Conservation (phyloP, 2,113 vertebrate genomes). For the Cacatua alba region DNA sequence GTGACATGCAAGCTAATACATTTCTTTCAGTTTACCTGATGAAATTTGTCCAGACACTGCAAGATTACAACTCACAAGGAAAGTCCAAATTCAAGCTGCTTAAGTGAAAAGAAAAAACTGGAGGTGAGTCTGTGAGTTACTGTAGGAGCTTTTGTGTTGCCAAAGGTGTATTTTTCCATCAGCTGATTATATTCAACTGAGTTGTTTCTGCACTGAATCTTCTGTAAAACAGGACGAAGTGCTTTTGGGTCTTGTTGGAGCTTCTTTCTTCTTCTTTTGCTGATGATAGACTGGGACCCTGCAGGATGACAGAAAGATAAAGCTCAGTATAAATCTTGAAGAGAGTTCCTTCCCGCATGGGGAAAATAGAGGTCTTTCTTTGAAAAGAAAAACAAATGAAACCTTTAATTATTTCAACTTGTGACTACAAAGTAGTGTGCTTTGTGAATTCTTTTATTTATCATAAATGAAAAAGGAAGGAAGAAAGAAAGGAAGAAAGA, state of each 20-base stretch:
- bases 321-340: not conserved
- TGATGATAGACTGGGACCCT: not conserved
- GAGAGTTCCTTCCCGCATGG: not conserved
- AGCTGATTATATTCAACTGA: not conserved
- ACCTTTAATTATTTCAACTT: not conserved
- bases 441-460: not conserved
- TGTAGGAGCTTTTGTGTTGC: not conserved
- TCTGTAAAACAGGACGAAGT: not conserved
- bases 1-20: not conserved
- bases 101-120: not conserved
- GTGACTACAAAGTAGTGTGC: not conserved
- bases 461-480: no score
- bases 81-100: not conserved
- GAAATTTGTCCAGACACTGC: not conserved
- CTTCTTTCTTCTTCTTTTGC: not conserved
- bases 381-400: not conserved
- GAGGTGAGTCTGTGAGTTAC: not conserved
- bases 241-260: not conserved
- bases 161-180: not conserved
- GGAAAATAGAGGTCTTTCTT: not conserved
- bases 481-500: no score
- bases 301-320: not conserved
- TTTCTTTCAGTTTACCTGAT: not conserved
- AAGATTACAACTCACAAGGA: not conserved
- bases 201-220: not conserved